Conservation (phyloP, 2,888 invertebrate species). For the Himalopsyche tibetana region DNA sequence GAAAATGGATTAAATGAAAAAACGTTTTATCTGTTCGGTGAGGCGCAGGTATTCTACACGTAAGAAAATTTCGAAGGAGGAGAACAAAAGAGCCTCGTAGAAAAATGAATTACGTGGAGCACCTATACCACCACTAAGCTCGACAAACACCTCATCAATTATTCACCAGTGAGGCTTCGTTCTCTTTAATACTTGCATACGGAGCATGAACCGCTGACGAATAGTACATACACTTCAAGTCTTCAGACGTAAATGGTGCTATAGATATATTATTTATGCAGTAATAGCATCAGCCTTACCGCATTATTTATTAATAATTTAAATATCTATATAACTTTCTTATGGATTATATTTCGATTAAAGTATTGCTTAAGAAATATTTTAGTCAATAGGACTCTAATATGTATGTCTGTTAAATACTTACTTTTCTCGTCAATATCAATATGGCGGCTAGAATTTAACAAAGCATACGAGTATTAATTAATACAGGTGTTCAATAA, state of each 20-base stretch:
- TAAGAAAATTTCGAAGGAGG: not conserved
- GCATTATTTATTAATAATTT: slow-evolving; percentile 8
- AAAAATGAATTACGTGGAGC: slow-evolving; percentile 55
- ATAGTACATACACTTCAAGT: not conserved
- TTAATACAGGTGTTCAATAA: too few relatives aligned
- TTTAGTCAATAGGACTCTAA: too few relatives aligned
- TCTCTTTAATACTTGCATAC: slow-evolving; percentile 51
- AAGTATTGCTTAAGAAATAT: too few relatives aligned
- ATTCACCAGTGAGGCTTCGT: slow-evolving; percentile 17
- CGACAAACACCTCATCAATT: slow-evolving; percentile 56
- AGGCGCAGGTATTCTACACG: too few relatives aligned
- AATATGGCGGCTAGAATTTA: too few relatives aligned
- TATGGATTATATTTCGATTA: too few relatives aligned
- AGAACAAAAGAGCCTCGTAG: slow-evolving; percentile 28
- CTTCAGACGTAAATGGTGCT: slow-evolving; percentile 19
- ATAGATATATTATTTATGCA: slow-evolving; percentile 23
- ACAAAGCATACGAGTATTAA: too few relatives aligned
- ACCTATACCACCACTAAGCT: slow-evolving; percentile 45
- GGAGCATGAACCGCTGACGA: slow-evolving; percentile 13
- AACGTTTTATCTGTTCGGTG: too few relatives aligned
- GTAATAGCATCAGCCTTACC: not conserved
- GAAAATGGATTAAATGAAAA: too few relatives aligned
- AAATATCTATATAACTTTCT: not conserved
- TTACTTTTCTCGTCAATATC: too few relatives aligned
- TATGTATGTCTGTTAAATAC: too few relatives aligned